These are phyloP conservation scores for Melanaphis sacchari DNA, from an alignment of 1,140 invertebrate genomes.

Conservation along the genomic window DNA sequence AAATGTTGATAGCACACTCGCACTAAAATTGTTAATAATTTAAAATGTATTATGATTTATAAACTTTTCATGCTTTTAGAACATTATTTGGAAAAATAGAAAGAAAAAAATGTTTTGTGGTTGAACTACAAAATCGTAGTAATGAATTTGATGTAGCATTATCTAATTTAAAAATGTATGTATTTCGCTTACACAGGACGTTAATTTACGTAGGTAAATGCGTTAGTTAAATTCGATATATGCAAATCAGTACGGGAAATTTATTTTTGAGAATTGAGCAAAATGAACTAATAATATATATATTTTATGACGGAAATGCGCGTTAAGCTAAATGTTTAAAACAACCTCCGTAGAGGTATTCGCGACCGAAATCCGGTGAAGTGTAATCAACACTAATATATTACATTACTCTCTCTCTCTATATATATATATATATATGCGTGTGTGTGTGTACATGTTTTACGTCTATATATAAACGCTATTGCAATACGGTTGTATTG, in stretches of 20 bases:
- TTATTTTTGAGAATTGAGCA: neutral
- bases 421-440: too few relatives aligned
- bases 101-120: neutral
- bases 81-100: neutral
- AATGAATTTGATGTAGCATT: neutral
- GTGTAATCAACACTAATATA: neutral
- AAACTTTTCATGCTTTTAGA: neutral
- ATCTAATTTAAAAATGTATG: neutral
- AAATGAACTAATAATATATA: conserved; percentile 5
- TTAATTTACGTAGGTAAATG: neutral
- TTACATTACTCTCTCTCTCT: too few relatives aligned
- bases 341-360: neutral
- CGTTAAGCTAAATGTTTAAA: neutral
- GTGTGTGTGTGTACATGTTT: neutral
- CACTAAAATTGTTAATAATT: too few relatives aligned
- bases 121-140: neutral
- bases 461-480: neutral
- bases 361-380: neutral
- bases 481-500: neutral
- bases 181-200: neutral
- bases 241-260: neutral
- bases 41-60: neutral
- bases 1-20: neutral
- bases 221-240: neutral
- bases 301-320: neutral